phyloP scores from a whole-genome alignment of 2,888 invertebrate genomes.

The Abrostola tripartita region DNA sequence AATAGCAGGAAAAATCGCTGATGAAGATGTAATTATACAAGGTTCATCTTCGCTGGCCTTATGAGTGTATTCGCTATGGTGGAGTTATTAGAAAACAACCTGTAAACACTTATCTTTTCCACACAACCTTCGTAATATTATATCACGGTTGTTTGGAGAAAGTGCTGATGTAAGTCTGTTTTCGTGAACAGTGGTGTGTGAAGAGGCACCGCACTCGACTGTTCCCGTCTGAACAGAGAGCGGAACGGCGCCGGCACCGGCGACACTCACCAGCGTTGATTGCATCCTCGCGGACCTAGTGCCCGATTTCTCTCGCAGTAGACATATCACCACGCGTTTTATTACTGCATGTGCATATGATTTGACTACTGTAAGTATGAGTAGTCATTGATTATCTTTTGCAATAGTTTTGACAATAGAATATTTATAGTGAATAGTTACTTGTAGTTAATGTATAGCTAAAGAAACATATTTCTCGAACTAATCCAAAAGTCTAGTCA shows the following conservation, averaged over 20 bases:
- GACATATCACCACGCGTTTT: not conserved
- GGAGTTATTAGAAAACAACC: slow-evolving; percentile 45
- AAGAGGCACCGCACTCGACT: slow-evolving; percentile 27
- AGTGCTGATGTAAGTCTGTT: slow-evolving; percentile 59
- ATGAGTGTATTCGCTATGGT: slow-evolving; percentile 39
- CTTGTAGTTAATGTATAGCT: no score
- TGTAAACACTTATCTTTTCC: slow-evolving; percentile 53
- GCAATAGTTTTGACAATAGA: no score
- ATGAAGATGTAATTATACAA: slow-evolving; percentile 32
- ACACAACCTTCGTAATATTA: slow-evolving; percentile 58
- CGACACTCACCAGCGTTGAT: slow-evolving; percentile 15
- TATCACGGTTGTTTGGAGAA: slow-evolving; percentile 62
- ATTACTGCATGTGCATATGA: not conserved
- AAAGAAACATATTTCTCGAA: no score
- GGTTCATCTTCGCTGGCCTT: slow-evolving; percentile 28
- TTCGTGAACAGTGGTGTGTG: slow-evolving; percentile 56
- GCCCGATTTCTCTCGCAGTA: slow-evolving; percentile 32
- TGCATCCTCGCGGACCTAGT: slow-evolving; percentile 30
- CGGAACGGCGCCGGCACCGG: slow-evolving; percentile 51
- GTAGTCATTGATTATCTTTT: no score
- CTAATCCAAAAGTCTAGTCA: no score
- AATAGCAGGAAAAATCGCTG: slow-evolving; percentile 22
- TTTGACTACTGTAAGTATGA: no score
- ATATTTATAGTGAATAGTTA: no score
- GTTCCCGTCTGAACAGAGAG: slow-evolving; percentile 59